These are phyloP conservation scores for Drosophila anomelani DNA, from an alignment of 2,888 invertebrate species.

Conservation along the genomic window DNA sequence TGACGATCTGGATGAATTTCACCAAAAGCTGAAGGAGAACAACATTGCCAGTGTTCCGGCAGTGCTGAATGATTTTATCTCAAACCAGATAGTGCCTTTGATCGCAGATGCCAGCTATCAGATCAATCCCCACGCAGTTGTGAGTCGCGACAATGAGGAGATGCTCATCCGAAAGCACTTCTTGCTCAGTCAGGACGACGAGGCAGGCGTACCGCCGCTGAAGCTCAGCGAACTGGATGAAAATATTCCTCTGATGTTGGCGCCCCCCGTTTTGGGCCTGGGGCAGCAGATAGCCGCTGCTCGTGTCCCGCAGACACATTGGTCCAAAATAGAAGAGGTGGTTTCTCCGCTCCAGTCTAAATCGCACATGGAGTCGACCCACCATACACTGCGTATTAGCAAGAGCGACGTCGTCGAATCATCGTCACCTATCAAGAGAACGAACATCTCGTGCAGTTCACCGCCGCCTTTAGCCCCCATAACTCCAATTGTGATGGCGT, in stretches of 20 bases:
- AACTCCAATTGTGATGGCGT: slow-evolving; percentile 14
- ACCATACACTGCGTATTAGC: slow-evolving; percentile 32
- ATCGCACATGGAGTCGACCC: slow-evolving; percentile 5
- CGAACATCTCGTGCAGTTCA: slow-evolving; percentile 30
- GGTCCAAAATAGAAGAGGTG: background rate
- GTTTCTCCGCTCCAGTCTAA: background rate
- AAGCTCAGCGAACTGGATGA: slow-evolving; percentile 66
- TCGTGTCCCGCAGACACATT: background rate
- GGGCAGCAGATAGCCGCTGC: slow-evolving; percentile 32
- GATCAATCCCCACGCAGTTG: slow-evolving; percentile 72
- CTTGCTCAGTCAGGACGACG: slow-evolving; percentile 64
- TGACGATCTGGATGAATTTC: slow-evolving; percentile 75
- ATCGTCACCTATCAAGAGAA: slow-evolving; percentile 2
- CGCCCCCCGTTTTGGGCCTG: slow-evolving; percentile 6
- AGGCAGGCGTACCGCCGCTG: slow-evolving; percentile 58
- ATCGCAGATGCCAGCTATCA: slow-evolving; percentile 65
- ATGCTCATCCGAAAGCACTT: slow-evolving; percentile 81
- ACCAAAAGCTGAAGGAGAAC: slow-evolving; percentile 67
- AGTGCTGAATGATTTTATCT: slow-evolving; percentile 72
- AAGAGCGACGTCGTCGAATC: background rate
- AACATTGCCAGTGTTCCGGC: slow-evolving; percentile 65
- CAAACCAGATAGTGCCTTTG: slow-evolving; percentile 74
- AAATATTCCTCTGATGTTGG: slow-evolving; percentile 53
- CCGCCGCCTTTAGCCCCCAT: slow-evolving; percentile 62
- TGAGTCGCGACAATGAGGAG: slow-evolving; percentile 72